These are phyloP conservation scores for Lophura nycthemera DNA, from an alignment of 2,113 vertebrate genomes.

Conservation along the genomic window DNA sequence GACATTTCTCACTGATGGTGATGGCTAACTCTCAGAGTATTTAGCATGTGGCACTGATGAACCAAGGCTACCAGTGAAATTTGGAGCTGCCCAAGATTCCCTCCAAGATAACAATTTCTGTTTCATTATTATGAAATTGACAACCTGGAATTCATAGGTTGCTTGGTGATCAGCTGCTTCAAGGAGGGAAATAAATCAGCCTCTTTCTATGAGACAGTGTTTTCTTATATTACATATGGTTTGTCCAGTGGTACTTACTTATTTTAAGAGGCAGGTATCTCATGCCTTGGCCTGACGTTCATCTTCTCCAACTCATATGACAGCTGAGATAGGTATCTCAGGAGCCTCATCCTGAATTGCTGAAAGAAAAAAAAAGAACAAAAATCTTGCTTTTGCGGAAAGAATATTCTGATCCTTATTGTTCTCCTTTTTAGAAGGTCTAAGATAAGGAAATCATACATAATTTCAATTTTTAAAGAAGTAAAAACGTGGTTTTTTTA, in stretches of 20 bases:
- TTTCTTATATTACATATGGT: background rate
- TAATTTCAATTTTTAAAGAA: background rate
- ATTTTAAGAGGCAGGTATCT: background rate
- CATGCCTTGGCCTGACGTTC: background rate
- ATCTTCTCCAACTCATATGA: background rate
- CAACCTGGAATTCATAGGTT: background rate
- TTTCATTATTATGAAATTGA: conserved; percentile 21
- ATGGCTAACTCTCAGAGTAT: background rate
- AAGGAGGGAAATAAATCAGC: background rate
- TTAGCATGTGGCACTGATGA: conserved; percentile 18
- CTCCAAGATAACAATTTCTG: background rate
- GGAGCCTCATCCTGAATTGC: background rate
- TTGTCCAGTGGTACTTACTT: background rate
- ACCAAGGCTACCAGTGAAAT: background rate
- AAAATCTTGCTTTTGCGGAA: background rate
- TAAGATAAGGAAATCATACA: background rate
- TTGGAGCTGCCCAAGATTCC: background rate
- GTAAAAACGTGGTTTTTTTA: background rate
- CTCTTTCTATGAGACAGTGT: background rate
- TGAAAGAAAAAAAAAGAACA: background rate
- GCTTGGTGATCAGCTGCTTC: background rate
- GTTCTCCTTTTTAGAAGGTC: background rate
- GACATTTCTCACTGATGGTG: conserved; percentile 4
- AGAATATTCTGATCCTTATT: background rate
- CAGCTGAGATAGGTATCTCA: background rate